These are phyloP conservation scores for Polia nebulosa DNA, from an alignment of 2,888 invertebrate genomes.

Conservation along the genomic window DNA sequence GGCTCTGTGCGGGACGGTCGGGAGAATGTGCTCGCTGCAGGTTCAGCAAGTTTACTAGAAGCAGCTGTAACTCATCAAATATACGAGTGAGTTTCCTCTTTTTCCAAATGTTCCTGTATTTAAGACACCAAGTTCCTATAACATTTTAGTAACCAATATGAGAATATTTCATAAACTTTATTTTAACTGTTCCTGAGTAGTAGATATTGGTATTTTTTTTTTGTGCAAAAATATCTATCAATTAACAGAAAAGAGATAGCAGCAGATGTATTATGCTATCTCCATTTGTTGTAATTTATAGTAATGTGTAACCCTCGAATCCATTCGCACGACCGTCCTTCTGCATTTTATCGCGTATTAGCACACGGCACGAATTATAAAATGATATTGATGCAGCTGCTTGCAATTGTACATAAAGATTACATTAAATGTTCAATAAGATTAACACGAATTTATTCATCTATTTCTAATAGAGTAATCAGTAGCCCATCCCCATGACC, in stretches of 20 bases:
- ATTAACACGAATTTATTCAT: slow-evolving; percentile 68
- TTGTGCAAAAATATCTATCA: slow-evolving; percentile 18
- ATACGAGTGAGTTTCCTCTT: not conserved
- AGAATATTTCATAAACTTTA: slow-evolving; percentile 8
- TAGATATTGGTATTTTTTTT: slow-evolving; percentile 21
- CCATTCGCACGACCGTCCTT: slow-evolving; percentile 50
- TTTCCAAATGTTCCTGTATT: slow-evolving; percentile 41
- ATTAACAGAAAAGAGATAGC: not conserved
- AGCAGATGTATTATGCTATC: not conserved
- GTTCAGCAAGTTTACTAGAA: slow-evolving; percentile 30
- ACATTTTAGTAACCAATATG: slow-evolving; percentile 17
- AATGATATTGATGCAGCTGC: slow-evolving; percentile 66
- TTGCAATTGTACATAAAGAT: slow-evolving; percentile 65
- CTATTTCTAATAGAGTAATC: slow-evolving; percentile 55
- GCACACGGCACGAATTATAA: slow-evolving; percentile 50
- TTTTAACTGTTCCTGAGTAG: slow-evolving; percentile 5
- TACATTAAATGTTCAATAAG: slow-evolving; percentile 64
- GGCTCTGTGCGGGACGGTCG: slow-evolving; percentile 46
- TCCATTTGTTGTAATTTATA: slow-evolving; percentile 6
- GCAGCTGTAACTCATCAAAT: not conserved
- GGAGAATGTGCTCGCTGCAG: slow-evolving; percentile 32
- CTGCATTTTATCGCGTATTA: slow-evolving; percentile 41
- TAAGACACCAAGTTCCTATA: slow-evolving; percentile 49
- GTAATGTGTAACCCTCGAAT: slow-evolving; percentile 8
- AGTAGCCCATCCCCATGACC: slow-evolving; percentile 36